These are phyloP conservation scores for Nesogale talazaci DNA, from an alignment of 2,113 vertebrate species.

Conservation along the genomic window DNA sequence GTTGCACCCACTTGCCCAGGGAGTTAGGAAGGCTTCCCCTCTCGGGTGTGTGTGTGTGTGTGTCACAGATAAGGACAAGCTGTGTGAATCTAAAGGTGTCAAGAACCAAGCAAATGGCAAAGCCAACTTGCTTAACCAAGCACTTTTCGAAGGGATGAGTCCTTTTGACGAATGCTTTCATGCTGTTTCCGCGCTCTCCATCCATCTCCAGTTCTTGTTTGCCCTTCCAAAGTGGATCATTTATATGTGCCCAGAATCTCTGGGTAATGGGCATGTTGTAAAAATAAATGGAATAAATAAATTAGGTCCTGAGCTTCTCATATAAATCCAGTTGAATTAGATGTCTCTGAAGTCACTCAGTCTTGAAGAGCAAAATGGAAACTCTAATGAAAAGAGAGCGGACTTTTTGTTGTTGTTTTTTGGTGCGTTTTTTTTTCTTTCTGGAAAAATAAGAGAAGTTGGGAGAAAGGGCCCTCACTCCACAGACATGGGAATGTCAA, in stretches of 20 bases:
- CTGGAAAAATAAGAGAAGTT: constrained; percentile 1
- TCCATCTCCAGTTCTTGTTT: constrained; percentile 44
- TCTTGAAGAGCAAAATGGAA: constrained; percentile 35
- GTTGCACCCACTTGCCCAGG: background rate
- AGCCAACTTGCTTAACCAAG: constrained; percentile 27
- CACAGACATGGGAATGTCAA: background rate
- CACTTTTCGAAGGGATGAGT: constrained; percentile 39
- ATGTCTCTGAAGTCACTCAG: constrained; percentile 38
- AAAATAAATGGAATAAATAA: constrained; percentile 76
- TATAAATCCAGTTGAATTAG: constrained; percentile 74
- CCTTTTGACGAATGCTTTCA: constrained; percentile 51
- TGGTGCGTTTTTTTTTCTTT: too few relatives aligned
- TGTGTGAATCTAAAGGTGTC: background rate
- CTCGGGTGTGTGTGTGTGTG: background rate
- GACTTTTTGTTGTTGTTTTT: background rate
- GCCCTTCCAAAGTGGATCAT: constrained; percentile 33
- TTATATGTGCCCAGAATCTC: constrained; percentile 66
- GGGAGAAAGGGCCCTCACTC: background rate
- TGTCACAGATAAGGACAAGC: constrained; percentile 2
- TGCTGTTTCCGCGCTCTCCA: constrained; percentile 8
- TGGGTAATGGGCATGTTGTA: constrained; percentile 53
- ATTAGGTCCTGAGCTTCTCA: constrained; percentile 57
- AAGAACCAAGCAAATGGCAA: constrained; percentile 28
- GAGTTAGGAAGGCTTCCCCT: background rate
- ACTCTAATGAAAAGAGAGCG: constrained; percentile 44